phyloP scores from a whole-genome alignment of 2,888 invertebrate species.

The Xestoiulus laeticollis region DNA sequence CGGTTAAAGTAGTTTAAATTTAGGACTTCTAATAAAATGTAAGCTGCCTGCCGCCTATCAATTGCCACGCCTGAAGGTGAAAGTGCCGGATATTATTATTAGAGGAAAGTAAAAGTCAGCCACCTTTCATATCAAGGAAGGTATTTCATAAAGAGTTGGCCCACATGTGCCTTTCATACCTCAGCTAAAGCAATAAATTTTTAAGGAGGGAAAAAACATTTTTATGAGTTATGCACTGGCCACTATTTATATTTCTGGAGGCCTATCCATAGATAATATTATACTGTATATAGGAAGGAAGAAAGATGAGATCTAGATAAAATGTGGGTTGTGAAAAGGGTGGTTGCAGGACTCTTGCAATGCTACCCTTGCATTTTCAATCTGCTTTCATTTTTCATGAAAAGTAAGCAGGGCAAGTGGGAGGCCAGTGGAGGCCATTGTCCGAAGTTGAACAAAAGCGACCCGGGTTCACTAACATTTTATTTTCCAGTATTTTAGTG shows the following conservation, averaged over 20 bases:
- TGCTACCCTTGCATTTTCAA: not conserved
- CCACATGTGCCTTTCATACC: slow-evolving; percentile 37
- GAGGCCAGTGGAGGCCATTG: slow-evolving; percentile 40
- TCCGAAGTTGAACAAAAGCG: slow-evolving; percentile 35
- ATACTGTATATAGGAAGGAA: not conserved
- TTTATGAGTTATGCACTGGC: slow-evolving; percentile 20
- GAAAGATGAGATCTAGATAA: slow-evolving; percentile 34
- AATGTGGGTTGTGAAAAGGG: slow-evolving; percentile 12
- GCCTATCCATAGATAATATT: not conserved
- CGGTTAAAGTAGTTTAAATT: slow-evolving; percentile 16
- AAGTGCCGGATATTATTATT: slow-evolving; percentile 41
- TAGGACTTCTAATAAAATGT: not conserved
- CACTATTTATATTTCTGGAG: slow-evolving; percentile 38
- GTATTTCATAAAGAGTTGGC: slow-evolving; percentile 8
- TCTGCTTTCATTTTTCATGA: slow-evolving; percentile 16
- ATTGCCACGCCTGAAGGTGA: slow-evolving; percentile 39
- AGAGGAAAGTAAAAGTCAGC: slow-evolving; percentile 39
- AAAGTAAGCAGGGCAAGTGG: slow-evolving; percentile 16
- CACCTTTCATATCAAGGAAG: slow-evolving; percentile 32
- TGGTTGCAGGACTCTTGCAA: not conserved
- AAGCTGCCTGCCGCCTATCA: slow-evolving; percentile 5
- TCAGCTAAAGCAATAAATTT: slow-evolving; percentile 1
- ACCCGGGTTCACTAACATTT: slow-evolving; percentile 41
- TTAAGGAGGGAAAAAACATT: not conserved
- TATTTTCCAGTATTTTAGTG: not conserved